Evolutionary conservation across 2,113 vertebrate genomes (phyloP).

Genomic region (Lepisosteus oculatus): DNA sequence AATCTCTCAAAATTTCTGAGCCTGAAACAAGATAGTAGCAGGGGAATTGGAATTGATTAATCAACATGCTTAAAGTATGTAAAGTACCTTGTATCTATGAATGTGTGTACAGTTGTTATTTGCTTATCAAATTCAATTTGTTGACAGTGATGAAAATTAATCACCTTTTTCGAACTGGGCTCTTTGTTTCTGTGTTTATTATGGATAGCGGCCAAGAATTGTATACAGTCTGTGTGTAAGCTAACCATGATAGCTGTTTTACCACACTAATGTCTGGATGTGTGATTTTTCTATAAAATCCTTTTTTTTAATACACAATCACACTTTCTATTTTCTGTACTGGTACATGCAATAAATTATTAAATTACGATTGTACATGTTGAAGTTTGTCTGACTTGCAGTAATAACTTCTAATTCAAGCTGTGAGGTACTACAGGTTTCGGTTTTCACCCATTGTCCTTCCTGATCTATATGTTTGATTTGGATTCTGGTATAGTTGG

Average conservation of each 20-base stretch:
- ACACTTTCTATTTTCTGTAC: conserved; percentile 86
- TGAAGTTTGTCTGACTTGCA: conserved; percentile 33
- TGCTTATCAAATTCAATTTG: neutral
- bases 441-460: no score
- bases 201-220: neutral
- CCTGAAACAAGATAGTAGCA: no score
- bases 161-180: neutral
- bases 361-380: conserved; percentile 44
- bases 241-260: neutral
- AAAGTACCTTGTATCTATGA: conserved; percentile 15
- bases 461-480: no score
- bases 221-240: neutral
- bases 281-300: conserved; percentile 41
- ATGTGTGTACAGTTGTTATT: conserved; percentile 5
- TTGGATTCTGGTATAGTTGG: no score
- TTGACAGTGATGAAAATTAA: conserved; percentile 13
- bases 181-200: conserved; percentile 1
- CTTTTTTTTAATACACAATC: conserved; percentile 63
- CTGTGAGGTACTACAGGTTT: no score
- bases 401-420: no score
- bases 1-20: no score
- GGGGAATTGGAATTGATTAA: neutral
- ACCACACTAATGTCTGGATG: conserved; percentile 24
- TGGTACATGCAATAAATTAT: conserved; percentile 90
- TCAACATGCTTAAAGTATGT: neutral